Base-by-base conservation (phyloP, 23 tunicate species). In the Styela clava region DNA sequence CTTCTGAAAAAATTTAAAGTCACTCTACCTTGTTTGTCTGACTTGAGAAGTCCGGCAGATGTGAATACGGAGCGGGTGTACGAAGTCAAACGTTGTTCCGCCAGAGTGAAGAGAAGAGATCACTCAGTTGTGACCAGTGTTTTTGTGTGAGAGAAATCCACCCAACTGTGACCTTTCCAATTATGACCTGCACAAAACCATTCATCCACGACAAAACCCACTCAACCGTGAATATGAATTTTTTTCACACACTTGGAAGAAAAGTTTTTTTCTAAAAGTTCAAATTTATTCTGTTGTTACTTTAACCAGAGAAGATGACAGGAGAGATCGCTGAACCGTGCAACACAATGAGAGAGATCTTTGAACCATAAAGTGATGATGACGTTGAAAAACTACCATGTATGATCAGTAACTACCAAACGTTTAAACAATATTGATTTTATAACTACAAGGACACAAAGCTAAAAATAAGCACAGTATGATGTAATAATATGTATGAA, bases 61-160 rank as follows among this genome's bases (percentile, higher is more conserved):
- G 81, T 31, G 12, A 76, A 76, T 21, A 76, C 65, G 52, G 81
- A 76, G 64, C 81, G 64, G 32, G 81, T 76, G 65, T 44, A 76
- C 24, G 35, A 56, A 23, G 65, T 44, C 7, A 16, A 32, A 3
- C 31, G 67, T 1, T 76, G 81, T 2, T 52, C 64, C 65, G 81
- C 81, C 81, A 76, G 81, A 76, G 31, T 76, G 81, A 76, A 1
- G 9, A 26, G 30, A 9, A 65, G 31, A 28, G 30, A 65, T 25
- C 71, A 26, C 31, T 25, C 30, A 65, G 71, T 7, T 65, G 31
- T 65, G 71, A 65, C 71, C 31, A 65, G 71, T 65, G 30, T 65
- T 65, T 44, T 7, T 44, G 12, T 5, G 56, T 44, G 56, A 44
- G 56, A 44, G 56, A 44, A 44, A 44, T 12, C 56, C 56, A 44